Conservation (phyloP, 1,140 invertebrate species). For the Bombyx mori region DNA sequence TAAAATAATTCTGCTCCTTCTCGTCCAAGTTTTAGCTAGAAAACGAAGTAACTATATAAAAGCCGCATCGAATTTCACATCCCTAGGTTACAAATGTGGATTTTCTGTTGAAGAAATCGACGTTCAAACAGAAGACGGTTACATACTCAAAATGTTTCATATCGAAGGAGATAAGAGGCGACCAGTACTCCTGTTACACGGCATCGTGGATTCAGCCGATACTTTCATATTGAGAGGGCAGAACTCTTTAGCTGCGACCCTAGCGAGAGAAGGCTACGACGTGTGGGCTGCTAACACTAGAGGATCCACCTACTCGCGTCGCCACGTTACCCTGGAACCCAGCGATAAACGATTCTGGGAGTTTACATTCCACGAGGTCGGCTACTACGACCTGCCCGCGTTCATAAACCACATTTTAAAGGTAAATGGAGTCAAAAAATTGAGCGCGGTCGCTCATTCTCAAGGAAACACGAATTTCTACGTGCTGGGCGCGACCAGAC, state of each 20-base stretch:
- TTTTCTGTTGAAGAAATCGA: conserved; percentile 12
- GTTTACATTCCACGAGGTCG: conserved; percentile 21
- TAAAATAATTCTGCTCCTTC: no score
- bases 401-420: conserved; percentile 69
- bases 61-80: conserved; percentile 11
- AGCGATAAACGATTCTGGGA: conserved; percentile 19
- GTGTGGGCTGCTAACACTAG: conserved; percentile 18
- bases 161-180: conserved; percentile 10
- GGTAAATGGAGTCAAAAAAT: conserved; percentile 74
- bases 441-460: conserved; percentile 37
- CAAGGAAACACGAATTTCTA: conserved; percentile 65
- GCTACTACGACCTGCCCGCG: conserved; percentile 18
- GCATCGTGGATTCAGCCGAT: conserved; percentile 19
- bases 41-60: no score
- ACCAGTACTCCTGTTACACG: conserved; percentile 24
- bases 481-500: conserved; percentile 43
- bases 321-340: conserved; percentile 14
- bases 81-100: conserved; percentile 19
- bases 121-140: conserved; percentile 23
- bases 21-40: no score
- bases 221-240: conserved; percentile 23
- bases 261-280: conserved; percentile 17
- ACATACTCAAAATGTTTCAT: conserved; percentile 20
- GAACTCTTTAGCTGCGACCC: conserved; percentile 10
- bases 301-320: conserved; percentile 20